Conservation (phyloP, 2,113 vertebrate species). For the Takifugu bimaculatus region DNA sequence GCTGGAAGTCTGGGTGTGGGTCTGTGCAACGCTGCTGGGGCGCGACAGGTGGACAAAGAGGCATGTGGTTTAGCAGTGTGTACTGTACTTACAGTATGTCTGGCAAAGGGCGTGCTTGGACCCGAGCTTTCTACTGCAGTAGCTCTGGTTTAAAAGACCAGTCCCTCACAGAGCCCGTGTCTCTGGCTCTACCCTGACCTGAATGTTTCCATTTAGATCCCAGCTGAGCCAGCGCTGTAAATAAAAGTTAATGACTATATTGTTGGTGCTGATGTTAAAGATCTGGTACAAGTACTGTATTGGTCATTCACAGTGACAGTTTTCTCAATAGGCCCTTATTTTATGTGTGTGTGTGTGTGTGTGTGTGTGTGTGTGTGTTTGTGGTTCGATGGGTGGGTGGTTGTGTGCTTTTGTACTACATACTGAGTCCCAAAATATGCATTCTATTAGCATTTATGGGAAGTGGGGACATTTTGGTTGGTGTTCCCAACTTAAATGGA, state of each 20-base stretch:
- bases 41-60: slow-evolving; percentile 54
- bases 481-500: too few relatives aligned
- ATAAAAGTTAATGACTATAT: slow-evolving; percentile 48
- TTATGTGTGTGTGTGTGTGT: slow-evolving; percentile 6
- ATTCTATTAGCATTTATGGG: too few relatives aligned
- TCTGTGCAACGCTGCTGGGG: slow-evolving; percentile 18
- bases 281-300: slow-evolving; percentile 35
- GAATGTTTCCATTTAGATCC: slow-evolving; percentile 48
- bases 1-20: slow-evolving; percentile 21
- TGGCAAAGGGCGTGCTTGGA: slow-evolving; percentile 6
- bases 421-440: too few relatives aligned
- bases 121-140: slow-evolving; percentile 13
- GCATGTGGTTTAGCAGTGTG: slow-evolving; percentile 25
- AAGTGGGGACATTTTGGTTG: too few relatives aligned
- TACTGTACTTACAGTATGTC: slow-evolving; percentile 4
- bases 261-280: slow-evolving; percentile 48
- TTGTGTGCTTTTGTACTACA: too few relatives aligned
- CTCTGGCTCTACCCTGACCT: slow-evolving; percentile 16
- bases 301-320: slow-evolving; percentile 23
- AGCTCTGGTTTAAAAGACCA: slow-evolving; percentile 9
- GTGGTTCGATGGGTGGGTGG: background rate
- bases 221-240: slow-evolving; percentile 28
- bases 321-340: slow-evolving; percentile 29
- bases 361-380: slow-evolving; percentile 6
- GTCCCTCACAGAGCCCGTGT: slow-evolving; percentile 37